These are phyloP conservation scores for Apamea crenata DNA, from an alignment of 2,888 invertebrate species.

Conservation along the genomic window DNA sequence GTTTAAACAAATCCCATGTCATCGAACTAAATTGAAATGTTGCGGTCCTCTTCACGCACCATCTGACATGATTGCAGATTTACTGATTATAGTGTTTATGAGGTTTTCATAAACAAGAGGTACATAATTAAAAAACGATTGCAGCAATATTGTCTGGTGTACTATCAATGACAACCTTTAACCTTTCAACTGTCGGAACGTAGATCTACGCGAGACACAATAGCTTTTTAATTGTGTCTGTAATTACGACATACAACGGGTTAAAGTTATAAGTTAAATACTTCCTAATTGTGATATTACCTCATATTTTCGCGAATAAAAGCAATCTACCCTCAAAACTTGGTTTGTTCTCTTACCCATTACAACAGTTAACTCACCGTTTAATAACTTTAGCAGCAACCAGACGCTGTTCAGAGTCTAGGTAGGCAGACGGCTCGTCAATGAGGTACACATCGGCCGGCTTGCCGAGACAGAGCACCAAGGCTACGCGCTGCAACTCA, in stretches of 20 bases:
- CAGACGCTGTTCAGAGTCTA: constrained; percentile 99
- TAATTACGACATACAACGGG: no score
- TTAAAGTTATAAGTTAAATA: not conserved
- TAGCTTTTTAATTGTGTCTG: no score
- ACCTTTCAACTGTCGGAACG: no score
- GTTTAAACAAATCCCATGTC: not conserved
- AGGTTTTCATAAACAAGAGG: not conserved
- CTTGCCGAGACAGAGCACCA: constrained; percentile 98
- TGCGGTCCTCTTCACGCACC: not conserved
- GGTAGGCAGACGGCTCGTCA: constrained; percentile 99
- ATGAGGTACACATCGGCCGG: constrained; percentile 99
- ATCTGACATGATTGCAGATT: not conserved
- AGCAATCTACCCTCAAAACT: not conserved
- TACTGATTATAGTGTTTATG: not conserved
- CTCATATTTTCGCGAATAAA: not conserved
- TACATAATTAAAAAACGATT: not conserved
- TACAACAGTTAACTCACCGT: constrained; percentile 90
- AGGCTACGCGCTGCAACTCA: constrained; percentile 99
- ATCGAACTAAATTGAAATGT: not conserved
- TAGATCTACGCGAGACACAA: no score
- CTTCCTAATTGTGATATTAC: not conserved
- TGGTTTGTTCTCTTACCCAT: not conserved
- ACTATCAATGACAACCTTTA: not conserved
- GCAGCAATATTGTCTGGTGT: not conserved
- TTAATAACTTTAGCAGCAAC: constrained; percentile 99